These are phyloP conservation scores for Nothobranchius furzeri DNA, from an alignment of 2,113 vertebrate species.

Conservation along the genomic window DNA sequence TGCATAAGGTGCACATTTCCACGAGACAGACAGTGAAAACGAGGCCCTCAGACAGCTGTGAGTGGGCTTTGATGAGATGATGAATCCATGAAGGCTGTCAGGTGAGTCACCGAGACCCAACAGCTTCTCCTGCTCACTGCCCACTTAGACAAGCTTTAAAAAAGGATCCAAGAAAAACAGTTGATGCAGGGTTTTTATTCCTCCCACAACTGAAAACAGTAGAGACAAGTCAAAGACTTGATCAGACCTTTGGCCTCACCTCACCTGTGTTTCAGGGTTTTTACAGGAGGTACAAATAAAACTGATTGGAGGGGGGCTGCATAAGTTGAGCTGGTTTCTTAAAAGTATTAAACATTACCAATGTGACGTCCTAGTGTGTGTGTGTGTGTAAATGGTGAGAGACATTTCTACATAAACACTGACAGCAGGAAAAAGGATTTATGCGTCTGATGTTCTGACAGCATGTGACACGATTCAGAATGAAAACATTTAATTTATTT, in stretches of 20 bases:
- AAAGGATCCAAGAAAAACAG: slow-evolving; percentile 29
- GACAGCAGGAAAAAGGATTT: slow-evolving; percentile 30
- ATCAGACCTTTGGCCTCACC: slow-evolving; percentile 2
- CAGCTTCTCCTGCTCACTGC: slow-evolving; percentile 50
- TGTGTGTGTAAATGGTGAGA: slow-evolving; percentile 8
- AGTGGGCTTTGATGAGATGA: slow-evolving; percentile 60
- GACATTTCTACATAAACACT: slow-evolving; percentile 18
- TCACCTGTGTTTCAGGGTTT: slow-evolving; percentile 1
- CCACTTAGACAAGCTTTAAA: slow-evolving; percentile 54
- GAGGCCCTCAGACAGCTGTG: slow-evolving; percentile 49
- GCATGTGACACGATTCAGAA: no score
- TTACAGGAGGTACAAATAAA: neutral
- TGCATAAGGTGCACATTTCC: slow-evolving; percentile 33
- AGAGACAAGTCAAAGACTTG: slow-evolving; percentile 9
- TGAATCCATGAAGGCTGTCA: slow-evolving; percentile 53
- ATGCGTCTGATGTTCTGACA: no score
- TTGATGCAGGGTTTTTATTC: slow-evolving; percentile 34
- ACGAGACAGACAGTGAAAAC: slow-evolving; percentile 24
- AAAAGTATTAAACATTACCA: slow-evolving; percentile 6
- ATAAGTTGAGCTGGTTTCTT: neutral
- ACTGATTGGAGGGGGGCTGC: neutral
- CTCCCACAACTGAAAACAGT: slow-evolving; percentile 39
- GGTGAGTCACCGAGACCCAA: slow-evolving; percentile 67
- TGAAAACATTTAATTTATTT: no score
- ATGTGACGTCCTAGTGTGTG: slow-evolving; percentile 16